These are phyloP conservation scores for Malurus alboscapulatus DNA, from an alignment of 2,113 vertebrate species.

Conservation along the genomic window DNA sequence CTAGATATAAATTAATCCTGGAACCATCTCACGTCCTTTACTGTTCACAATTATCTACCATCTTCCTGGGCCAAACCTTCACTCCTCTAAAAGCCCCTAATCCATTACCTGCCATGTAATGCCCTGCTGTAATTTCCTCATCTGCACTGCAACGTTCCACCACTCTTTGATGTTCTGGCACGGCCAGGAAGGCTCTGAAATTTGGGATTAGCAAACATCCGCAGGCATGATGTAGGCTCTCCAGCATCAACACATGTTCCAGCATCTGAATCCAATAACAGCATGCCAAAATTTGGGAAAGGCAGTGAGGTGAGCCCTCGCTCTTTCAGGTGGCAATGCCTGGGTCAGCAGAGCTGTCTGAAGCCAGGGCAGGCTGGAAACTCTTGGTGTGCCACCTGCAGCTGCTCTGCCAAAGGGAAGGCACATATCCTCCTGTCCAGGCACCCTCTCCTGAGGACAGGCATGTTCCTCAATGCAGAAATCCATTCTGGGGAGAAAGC, in stretches of 20 bases:
- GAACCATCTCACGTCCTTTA: not conserved
- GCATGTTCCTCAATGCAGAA: not conserved
- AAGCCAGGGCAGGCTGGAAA: not conserved
- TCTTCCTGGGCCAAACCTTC: constrained; percentile 19
- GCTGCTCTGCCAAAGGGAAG: not conserved
- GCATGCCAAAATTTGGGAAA: not conserved
- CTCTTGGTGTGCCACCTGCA: not conserved
- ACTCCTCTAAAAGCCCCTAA: not conserved
- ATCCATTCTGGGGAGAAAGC: not conserved
- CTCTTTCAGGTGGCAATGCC: not conserved
- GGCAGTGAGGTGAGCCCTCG: not conserved
- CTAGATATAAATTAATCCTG: not conserved
- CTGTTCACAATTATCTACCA: constrained; percentile 2
- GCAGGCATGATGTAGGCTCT: constrained; percentile 10
- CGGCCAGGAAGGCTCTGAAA: constrained; percentile 35
- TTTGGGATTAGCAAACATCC: constrained; percentile 50
- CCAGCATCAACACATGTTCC: not conserved
- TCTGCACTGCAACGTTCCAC: not conserved
- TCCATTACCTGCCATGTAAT: constrained; percentile 52
- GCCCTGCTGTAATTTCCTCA: constrained; percentile 23
- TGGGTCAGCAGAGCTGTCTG: not conserved
- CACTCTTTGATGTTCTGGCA: constrained; percentile 50
- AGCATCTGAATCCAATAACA: not conserved
- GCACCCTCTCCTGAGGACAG: not conserved
- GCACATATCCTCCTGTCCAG: not conserved